Base-by-base conservation (phyloP, 2,113 vertebrate species). In the Mellivora capensis region DNA sequence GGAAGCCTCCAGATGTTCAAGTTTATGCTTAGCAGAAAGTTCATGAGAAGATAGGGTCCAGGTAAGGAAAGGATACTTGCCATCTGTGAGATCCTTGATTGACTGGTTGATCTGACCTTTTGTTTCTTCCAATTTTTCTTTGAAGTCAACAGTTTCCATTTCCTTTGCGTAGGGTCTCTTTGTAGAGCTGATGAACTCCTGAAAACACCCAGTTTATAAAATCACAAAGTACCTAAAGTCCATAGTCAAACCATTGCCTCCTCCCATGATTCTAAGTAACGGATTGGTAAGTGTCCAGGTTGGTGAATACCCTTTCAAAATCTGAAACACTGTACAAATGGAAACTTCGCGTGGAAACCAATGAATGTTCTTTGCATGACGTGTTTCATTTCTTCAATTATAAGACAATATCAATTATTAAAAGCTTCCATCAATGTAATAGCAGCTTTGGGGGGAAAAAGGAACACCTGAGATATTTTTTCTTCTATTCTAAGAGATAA, bases 81-180 rank as follows among this genome's bases (percentile, higher is more conserved):
- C 99, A 25, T 98, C 98, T 64, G 99, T 99, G 61, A 99, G 98
- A 13, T 99, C 99, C 49, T 99, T 99, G 88, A 99, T 96, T 20
- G 98, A 98, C 93, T 97, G 98, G 96, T 99, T 99, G 97, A 99
- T 99, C 95, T 99, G 98, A 76, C 97, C 87, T 71, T 98, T 98
- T 0, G 99, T 99, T 95, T 99, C 99, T 96, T 99, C 99, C 1
- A 96, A 29, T 97, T 99, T 99, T 64, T 98, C 98, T 98, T 99
- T 99, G 96, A 99, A 99, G 62, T 99, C 99, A 61, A 98, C 99
- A 3, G 98, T 96, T 98, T 99, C 99, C 95, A 99, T 79, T 88
- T 99, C 98, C 37, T 98, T 98, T 8, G 99, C 98, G 85, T 99
- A 99, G 61, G 99, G 99, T 96, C 99, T 99, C 94, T 99, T 99